A percentile compares a stretch with the other conserved stretches of the same genome.
Conservation (phyloP, 1,140 invertebrate species). For the Eufriesea mexicana region DNA sequence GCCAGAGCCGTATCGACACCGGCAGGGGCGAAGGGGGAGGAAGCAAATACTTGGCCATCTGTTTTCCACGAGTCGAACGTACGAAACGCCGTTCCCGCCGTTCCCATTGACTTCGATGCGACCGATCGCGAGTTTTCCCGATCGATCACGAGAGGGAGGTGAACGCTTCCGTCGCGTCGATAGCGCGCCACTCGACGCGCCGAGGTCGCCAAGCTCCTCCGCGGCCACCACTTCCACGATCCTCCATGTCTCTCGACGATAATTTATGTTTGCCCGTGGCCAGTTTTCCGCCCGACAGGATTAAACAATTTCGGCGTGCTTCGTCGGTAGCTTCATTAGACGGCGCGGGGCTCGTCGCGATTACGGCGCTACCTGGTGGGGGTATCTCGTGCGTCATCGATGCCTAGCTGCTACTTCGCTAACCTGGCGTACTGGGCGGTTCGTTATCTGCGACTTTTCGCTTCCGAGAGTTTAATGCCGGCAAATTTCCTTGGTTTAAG, state of each 20-base stretch:
- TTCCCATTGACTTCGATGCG: constrained; percentile 49
- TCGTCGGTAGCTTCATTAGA: constrained; percentile 1
- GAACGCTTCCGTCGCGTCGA: constrained; percentile 28
- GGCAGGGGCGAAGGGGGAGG: neutral
- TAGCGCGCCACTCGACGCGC: constrained; percentile 13
- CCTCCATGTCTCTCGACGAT: neutral
- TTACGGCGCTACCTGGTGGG: neutral
- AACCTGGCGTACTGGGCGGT: neutral
- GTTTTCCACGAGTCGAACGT: constrained; percentile 48
- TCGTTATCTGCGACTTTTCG: neutral
- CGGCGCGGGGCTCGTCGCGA: neutral
- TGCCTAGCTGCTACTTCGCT: neutral
- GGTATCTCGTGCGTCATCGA: neutral
- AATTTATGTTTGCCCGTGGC: neutral
- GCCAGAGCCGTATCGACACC: constrained; percentile 57
- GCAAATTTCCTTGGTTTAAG: neutral
- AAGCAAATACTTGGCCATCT: constrained; percentile 44
- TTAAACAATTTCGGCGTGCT: constrained; percentile 1
- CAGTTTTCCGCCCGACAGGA: neutral
- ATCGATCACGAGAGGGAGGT: constrained; percentile 36
- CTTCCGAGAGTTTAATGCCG: neutral
- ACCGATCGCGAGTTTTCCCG: constrained; percentile 26
- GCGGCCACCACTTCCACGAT: neutral
- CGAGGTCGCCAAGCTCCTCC: neutral
- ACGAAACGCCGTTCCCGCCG: constrained; percentile 47